Evolutionary conservation across 2,888 invertebrate genomes (phyloP).

Genomic region (Nowickia ferox): DNA sequence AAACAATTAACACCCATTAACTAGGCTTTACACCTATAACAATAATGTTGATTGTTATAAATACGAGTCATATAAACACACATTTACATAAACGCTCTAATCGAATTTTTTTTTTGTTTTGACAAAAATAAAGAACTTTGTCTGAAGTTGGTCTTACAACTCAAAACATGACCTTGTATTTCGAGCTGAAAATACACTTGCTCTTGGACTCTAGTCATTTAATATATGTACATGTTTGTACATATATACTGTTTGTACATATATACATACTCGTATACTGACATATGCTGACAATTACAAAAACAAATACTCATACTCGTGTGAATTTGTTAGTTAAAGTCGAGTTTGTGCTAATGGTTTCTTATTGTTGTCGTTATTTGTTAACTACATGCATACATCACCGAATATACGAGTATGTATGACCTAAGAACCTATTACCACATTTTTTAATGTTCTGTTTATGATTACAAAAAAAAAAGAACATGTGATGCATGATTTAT

Average conservation of each 20-base stretch:
- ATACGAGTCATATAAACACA: neutral
- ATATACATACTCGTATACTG: too few species aligned
- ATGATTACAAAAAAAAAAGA: neutral
- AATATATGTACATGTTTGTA: neutral
- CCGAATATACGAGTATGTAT: neutral
- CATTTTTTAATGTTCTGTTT: conserved; percentile 16
- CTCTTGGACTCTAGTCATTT: conserved; percentile 36
- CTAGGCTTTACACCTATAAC: conserved; percentile 54
- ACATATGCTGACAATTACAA: conserved; percentile 26
- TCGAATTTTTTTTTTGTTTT: neutral
- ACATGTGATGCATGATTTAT: conserved; percentile 26
- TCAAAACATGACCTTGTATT: conserved; percentile 62
- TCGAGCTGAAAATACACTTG: conserved; percentile 24
- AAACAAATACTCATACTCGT: conserved; percentile 43
- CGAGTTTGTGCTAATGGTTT: conserved; percentile 33
- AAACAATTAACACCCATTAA: conserved; percentile 69
- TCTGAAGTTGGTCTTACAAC: conserved; percentile 18
- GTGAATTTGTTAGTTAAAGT: conserved; percentile 52
- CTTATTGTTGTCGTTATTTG: conserved; percentile 30
- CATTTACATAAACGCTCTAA: neutral
- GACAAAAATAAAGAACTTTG: neutral
- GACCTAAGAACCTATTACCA: conserved; percentile 41
- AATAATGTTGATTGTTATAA: conserved; percentile 47
- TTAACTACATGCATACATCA: neutral
- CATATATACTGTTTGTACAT: neutral